These are phyloP conservation scores for Probaryconus sp. DNA, from an alignment of 1,140 invertebrate species.

Conservation along the genomic window DNA sequence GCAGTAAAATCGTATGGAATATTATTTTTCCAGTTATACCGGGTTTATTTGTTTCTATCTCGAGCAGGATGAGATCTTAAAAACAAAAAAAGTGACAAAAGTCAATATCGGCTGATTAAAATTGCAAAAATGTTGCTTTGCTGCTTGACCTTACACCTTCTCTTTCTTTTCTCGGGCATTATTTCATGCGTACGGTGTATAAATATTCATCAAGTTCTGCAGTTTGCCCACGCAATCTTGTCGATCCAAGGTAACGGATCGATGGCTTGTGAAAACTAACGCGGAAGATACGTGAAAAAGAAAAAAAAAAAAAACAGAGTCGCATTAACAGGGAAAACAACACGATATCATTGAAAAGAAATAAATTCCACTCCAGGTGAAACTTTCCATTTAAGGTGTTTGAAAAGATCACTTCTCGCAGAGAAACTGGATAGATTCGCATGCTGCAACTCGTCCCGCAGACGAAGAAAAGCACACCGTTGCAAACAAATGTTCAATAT, in stretches of 20 bases:
- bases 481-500: no score
- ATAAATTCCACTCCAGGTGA: conserved; percentile 21
- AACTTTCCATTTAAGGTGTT: conserved; percentile 50
- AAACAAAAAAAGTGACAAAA: conserved; percentile 7
- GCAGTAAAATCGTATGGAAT: no score
- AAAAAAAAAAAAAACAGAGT: no score
- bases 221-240: conserved; percentile 52
- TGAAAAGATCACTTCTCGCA: conserved; percentile 2
- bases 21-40: no score
- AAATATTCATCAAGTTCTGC: conserved; percentile 60
- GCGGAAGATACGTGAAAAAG: conserved; percentile 29
- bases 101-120: conserved; percentile 40
- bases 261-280: conserved; percentile 51
- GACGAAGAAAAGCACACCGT: no score
- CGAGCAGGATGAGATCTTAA: no score
- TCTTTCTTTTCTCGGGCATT: conserved; percentile 47
- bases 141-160: conserved; percentile 49
- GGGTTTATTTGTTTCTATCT: no score
- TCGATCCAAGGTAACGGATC: conserved; percentile 55
- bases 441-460: no score
- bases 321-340: conserved; percentile 37
- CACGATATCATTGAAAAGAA: conserved; percentile 16
- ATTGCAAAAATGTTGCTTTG: conserved; percentile 39
- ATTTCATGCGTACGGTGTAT: conserved; percentile 53
- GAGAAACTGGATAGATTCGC: conserved; percentile 21